phyloP scores from a whole-genome alignment of 2,888 invertebrate species.

The Argyresthia albistria region DNA sequence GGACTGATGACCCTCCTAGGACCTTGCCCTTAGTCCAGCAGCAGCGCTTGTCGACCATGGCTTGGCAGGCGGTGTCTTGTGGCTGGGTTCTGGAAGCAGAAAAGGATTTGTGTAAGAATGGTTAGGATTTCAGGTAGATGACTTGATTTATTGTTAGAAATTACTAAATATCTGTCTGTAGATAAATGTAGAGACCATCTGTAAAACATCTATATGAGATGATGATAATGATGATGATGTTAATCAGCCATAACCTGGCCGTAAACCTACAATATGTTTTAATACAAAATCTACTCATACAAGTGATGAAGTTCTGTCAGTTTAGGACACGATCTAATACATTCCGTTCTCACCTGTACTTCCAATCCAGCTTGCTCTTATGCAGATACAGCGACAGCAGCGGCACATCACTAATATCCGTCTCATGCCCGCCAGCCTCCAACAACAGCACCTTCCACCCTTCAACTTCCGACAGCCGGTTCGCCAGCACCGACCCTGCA shows the following conservation, averaged over 20 bases:
- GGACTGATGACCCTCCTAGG: constrained; percentile 88
- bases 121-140: not conserved
- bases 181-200: no score
- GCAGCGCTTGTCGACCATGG: constrained; percentile 87
- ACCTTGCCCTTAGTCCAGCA: constrained; percentile 94
- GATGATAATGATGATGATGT: no score
- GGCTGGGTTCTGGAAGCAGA: constrained; percentile 80
- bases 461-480: constrained; percentile 82
- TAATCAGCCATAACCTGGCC: no score
- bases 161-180: not conserved
- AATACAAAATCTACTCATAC: no score
- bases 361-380: constrained; percentile 93
- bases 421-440: constrained; percentile 91
- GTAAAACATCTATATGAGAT: no score
- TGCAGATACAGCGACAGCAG: constrained; percentile 89
- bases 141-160: not conserved
- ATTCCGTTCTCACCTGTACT: constrained; percentile 80
- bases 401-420: constrained; percentile 89
- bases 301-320: no score
- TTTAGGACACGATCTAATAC: no score
- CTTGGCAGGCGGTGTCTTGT: constrained; percentile 86
- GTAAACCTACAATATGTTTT: no score
- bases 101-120: not conserved
- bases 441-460: constrained; percentile 85
- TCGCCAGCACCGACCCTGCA: constrained; percentile 88